These are phyloP conservation scores for Grammomys surdaster DNA, from an alignment of 2,113 vertebrate genomes.

Conservation along the genomic window DNA sequence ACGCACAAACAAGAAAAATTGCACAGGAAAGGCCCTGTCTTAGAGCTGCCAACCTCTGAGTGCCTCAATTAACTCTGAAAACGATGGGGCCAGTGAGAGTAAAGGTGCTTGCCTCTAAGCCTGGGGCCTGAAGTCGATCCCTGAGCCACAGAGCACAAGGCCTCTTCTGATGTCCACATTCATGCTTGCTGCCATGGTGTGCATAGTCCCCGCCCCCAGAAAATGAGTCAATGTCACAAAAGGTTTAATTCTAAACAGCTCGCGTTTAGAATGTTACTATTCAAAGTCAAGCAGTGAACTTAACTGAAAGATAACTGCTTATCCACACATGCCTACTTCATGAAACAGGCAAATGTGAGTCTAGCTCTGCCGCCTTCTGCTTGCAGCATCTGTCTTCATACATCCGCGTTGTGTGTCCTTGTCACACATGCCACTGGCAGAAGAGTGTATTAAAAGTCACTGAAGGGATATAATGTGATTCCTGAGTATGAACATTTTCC, in stretches of 20 bases:
- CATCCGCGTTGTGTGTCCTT: not conserved
- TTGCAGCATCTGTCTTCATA: slow-evolving; percentile 32
- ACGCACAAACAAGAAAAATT: slow-evolving; percentile 41
- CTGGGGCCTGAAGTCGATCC: not conserved
- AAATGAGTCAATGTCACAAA: not conserved
- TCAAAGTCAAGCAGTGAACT: not conserved
- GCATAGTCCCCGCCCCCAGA: not conserved
- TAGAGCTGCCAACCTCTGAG: not conserved
- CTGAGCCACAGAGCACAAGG: not conserved
- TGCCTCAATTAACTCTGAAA: slow-evolving; percentile 43
- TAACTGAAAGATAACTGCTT: not conserved
- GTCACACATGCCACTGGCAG: not conserved
- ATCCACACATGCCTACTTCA: not conserved
- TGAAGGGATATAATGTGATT: slow-evolving; percentile 13
- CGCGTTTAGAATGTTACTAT: slow-evolving; percentile 36
- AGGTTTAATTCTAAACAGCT: slow-evolving; percentile 18
- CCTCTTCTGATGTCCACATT: not conserved
- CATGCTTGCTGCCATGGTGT: not conserved
- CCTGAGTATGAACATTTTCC: slow-evolving; percentile 43
- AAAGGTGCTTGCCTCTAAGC: not conserved
- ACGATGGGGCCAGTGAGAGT: not conserved
- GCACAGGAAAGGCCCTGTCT: not conserved
- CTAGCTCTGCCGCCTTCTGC: not conserved
- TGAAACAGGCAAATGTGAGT: not conserved
- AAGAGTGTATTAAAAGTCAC: not conserved